Evolutionary conservation across 2,113 vertebrate species (phyloP), one percentile per base, ranked within the genome.

Genomic region (Lontra canadensis): DNA sequence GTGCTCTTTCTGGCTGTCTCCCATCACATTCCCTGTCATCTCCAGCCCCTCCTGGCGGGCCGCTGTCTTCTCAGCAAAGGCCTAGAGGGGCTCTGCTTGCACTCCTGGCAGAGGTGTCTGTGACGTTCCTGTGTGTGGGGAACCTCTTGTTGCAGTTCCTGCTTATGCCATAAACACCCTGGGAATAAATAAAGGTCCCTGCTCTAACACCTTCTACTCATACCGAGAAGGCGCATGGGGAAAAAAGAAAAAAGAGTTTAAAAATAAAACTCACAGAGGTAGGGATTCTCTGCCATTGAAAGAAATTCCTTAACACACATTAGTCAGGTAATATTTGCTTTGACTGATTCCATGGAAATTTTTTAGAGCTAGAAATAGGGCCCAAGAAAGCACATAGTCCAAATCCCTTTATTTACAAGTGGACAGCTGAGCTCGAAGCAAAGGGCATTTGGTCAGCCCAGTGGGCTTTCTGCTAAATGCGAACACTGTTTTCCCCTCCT

Each of bases 241-340:
- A 73, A 93, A 89, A 73, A 73, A 67, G 79, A 94, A 89, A 73
- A 74, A 57, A 80, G 3, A n/a, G 18, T 55, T 97, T 95, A 87
- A 96, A 98, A 98, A 97, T 89, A 96, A 96, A 96, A 93, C 36
- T 80, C 76, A 86, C 69, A 84, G 61, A 96, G 36, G 84, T 49
- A 74, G 94, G 96, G 88, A 97, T 93, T 97, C 97, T 98, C 93
- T 96, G 86, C 78, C 89, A 78, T 90, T 86, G 85, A 96, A 89
- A 96, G 97, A 97, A 96, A 97, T 94, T 88, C 95, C 95, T 97
- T 96, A 95, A 73, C 79, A 94, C 61, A 9, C 39, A 69, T 91
- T 78, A 89, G 47, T 93, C 47, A 91, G 79, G 71, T 93, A 96
- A 94, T 95, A 34, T 79, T 86, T 95, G 92, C 25, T 96, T 88